These are phyloP conservation scores for Helicoverpa zea DNA, from an alignment of 1,140 invertebrate species.

Conservation along the genomic window DNA sequence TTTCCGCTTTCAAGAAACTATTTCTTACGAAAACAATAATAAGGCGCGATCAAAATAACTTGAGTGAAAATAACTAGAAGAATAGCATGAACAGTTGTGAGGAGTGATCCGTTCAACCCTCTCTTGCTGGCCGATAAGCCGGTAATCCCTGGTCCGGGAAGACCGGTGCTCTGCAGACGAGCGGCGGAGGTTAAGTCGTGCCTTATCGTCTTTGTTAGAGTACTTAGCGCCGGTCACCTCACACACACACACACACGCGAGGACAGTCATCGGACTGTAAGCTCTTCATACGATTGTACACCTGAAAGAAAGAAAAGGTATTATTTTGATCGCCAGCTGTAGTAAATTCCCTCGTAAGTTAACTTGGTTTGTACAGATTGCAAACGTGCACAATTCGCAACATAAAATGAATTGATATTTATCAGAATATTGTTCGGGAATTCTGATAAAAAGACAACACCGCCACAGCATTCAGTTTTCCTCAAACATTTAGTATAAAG, in stretches of 20 bases:
- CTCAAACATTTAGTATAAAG: neutral
- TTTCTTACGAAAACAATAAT: neutral
- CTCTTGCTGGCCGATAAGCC: slow-evolving; percentile 1
- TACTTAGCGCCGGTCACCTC: neutral
- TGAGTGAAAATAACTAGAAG: neutral
- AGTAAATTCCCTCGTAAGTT: too few species aligned
- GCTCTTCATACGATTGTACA: too few species aligned
- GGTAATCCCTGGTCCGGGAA: neutral
- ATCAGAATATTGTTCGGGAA: too few species aligned
- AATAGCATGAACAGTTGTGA: neutral
- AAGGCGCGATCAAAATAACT: neutral
- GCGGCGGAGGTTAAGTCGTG: slow-evolving; percentile 1
- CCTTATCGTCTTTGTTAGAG: neutral
- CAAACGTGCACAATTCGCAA: too few species aligned
- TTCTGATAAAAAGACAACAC: neutral
- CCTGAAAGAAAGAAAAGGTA: too few species aligned
- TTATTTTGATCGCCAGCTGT: too few species aligned
- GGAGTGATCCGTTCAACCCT: neutral
- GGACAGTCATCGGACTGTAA: neutral
- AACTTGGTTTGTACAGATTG: too few species aligned
- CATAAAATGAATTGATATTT: too few species aligned
- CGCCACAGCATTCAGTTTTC: neutral
- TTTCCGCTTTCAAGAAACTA: neutral
- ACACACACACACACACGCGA: too few species aligned
- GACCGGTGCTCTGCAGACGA: neutral